phyloP scores from a whole-genome alignment of 2,797 vertebrate species.

The Esox lucius region DNA sequence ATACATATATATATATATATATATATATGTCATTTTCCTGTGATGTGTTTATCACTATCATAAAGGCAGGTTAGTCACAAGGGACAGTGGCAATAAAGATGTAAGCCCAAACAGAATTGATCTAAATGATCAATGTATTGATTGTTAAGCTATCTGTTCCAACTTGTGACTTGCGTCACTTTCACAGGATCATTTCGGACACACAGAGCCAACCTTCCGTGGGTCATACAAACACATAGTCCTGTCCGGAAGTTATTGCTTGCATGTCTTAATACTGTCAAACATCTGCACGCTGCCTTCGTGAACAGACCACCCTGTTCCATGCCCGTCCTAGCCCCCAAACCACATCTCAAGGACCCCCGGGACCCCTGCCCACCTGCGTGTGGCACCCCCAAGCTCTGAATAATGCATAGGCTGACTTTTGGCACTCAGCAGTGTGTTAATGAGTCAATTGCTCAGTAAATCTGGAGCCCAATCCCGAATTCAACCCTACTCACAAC shows the following conservation, averaged over 20 bases:
- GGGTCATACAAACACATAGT: constrained; percentile 30
- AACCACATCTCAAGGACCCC: constrained; percentile 40
- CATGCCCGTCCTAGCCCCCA: constrained; percentile 44
- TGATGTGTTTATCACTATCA: constrained; percentile 53
- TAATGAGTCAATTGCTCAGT: constrained; percentile 72
- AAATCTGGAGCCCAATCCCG: constrained; percentile 50
- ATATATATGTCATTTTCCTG: constrained; percentile 14
- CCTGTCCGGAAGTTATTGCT: constrained; percentile 46
- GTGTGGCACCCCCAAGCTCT: constrained; percentile 51
- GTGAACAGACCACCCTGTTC: constrained; percentile 59
- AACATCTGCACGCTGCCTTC: constrained; percentile 71
- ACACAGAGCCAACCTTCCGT: constrained; percentile 40
- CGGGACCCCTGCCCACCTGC: constrained; percentile 61
- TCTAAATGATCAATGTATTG: constrained; percentile 67
- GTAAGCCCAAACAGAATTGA: constrained; percentile 58
- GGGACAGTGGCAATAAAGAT: constrained; percentile 59
- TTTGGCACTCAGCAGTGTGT: constrained; percentile 59
- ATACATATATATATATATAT: too few relatives aligned
- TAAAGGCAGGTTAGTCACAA: constrained; percentile 64
- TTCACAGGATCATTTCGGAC: neutral
- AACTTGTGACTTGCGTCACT: neutral
- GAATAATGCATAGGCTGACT: constrained; percentile 76
- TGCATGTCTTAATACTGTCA: constrained; percentile 53
- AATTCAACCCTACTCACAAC: neutral
- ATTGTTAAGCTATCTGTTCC: constrained; percentile 56